Conservation (phyloP, 2,113 vertebrate species). For the Nycticryphes semicollaris region DNA sequence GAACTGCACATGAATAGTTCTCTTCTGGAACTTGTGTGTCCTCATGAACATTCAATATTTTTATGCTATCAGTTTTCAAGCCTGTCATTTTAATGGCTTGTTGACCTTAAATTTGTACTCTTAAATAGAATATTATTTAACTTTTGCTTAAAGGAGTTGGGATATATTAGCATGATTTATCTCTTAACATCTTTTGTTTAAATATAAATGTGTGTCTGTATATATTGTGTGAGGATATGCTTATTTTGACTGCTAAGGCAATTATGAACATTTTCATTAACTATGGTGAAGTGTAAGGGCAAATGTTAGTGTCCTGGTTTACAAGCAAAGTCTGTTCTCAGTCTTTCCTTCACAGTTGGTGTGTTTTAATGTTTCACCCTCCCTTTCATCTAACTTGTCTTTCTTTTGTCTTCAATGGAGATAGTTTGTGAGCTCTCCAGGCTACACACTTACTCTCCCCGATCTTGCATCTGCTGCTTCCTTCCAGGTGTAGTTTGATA, state of each 20-base stretch:
- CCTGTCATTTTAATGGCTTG: not conserved
- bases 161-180: not conserved
- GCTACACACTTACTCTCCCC: not conserved
- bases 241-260: not conserved
- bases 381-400: slow-evolving; percentile 12
- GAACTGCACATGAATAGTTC: not conserved
- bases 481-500: slow-evolving; percentile 43
- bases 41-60: not conserved
- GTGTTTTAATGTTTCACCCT: not conserved
- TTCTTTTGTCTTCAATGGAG: slow-evolving; percentile 40
- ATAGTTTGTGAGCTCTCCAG: slow-evolving; percentile 30
- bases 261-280: not conserved
- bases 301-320: not conserved
- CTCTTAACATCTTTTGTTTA: not conserved
- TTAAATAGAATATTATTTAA: not conserved
- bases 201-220: not conserved
- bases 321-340: not conserved
- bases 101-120: not conserved
- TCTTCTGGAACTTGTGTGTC: not conserved
- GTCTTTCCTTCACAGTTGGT: slow-evolving; percentile 2
- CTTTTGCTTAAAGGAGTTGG: not conserved
- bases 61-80: not conserved
- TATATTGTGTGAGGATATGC: not conserved
- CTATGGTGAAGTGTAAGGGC: not conserved
- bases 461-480: not conserved